Base-by-base conservation (phyloP, 2,888 invertebrate genomes). In the Xanthia icteritia region DNA sequence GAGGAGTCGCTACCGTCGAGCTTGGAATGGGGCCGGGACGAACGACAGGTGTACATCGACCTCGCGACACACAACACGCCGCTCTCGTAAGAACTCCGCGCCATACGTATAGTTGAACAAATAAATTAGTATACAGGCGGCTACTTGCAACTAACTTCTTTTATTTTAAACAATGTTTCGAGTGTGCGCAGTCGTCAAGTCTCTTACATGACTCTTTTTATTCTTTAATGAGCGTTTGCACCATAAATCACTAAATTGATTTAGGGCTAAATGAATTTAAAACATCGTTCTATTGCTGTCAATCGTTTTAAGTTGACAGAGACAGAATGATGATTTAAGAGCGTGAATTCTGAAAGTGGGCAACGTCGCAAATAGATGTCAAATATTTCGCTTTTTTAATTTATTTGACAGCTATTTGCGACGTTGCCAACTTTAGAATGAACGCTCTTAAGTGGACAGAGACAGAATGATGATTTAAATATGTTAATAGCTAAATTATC, bases 1-100 rank as follows among this genome's bases (percentile, higher is more conserved):
- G 99, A 98, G 92, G 99, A 98, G 95, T 98, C 98, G 85, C 97
- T 98, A 96, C 98, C 98, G 79, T 98, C 98, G 91, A 98, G 98
- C 93, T 97, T 98, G 95, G 98, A 97, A 91, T 97, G 97, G 96
- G 97, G 97, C 95, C 97, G 97, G 94, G 93, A 92, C 85, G 93
- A 92, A 85, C 90, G 94, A 92, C 93, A 97, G 96, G 96, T 95
- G 94, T 96, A 96, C 92, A 90, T 82, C 81, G 82, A 83, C 84
- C 86, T 85, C 83, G 85, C 85, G 39, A 85, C 79, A 67, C 84
- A 61, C 66, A 11, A 58, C 36, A 2, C 56, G 20, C 68, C 36
- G 66, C 81, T 77, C 79, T 78, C 81, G 79, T 84, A 84, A 87
- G 83, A 87, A 83, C 88, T 77, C 72, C 72, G 76, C 13, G 42